A percentile compares a stretch with the other conserved stretches of the same genome.
These are phyloP conservation scores for Lacanobia oleracea DNA, from an alignment of 2,888 invertebrate genomes.

Conservation along the genomic window DNA sequence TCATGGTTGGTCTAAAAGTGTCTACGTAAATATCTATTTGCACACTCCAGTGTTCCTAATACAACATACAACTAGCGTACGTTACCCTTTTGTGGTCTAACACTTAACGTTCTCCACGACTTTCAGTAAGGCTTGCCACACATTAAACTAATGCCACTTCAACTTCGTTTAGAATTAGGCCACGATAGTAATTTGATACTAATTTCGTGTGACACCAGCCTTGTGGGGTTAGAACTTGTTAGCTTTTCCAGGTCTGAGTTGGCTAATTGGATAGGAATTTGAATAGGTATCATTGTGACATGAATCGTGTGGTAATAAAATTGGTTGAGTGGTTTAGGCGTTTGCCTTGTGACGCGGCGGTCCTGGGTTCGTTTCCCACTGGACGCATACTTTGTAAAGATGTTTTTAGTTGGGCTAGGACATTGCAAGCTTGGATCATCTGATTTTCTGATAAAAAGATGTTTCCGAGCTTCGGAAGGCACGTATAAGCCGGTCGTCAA, in stretches of 20 bases:
- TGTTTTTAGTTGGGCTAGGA: too few relatives aligned
- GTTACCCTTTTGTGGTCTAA: neutral
- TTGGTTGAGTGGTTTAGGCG: too few relatives aligned
- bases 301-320: neutral
- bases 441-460: too few relatives aligned
- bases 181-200: conserved; percentile 17
- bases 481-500: too few relatives aligned
- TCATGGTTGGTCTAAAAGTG: too few relatives aligned
- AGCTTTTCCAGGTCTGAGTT: neutral
- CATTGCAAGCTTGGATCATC: too few relatives aligned
- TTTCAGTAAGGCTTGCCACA: conserved; percentile 7
- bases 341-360: too few relatives aligned
- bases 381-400: too few relatives aligned
- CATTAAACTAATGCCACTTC: conserved; percentile 19
- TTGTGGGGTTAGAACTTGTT: conserved; percentile 11
- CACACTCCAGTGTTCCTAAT: too few relatives aligned
- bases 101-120: conserved; percentile 1
- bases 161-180: conserved; percentile 7
- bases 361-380: too few relatives aligned
- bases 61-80: neutral
- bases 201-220: conserved; percentile 16
- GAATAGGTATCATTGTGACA: neutral
- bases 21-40: too few relatives aligned
- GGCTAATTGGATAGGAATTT: neutral
- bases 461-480: too few relatives aligned